Base-by-base conservation (phyloP, 2,888 invertebrate genomes). In the Apamea anceps region DNA sequence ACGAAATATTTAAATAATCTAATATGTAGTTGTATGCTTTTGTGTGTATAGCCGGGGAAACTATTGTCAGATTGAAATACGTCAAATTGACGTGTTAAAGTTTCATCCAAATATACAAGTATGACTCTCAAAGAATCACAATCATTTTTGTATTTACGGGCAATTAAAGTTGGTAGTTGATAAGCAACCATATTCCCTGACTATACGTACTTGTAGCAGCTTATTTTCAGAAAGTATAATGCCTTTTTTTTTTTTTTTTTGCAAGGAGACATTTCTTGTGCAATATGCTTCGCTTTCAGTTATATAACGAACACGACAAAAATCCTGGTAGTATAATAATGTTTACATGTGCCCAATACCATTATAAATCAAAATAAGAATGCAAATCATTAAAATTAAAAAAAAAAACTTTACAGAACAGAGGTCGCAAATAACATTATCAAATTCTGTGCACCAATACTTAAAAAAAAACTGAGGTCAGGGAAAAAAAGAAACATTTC, bases 401-500 rank as follows among this genome's bases (percentile, higher is more conserved):
- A 32, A n/a, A 82, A 51, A 4, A 72, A 42, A 82, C 65, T 73
- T 66, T 28, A 54, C 25, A 75, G 10, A n/a, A 65, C 28, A 54
- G 54, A 75, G 72, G 65, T 37, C 10, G 73, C n/a, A 13, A 21
- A 32, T 18, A 51, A 10, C 32, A 28, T 18, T 32, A 48, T 63
- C 4, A 13, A 18, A 62, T 5, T 13, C 21, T 25, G 15, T 7
- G 8, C 4, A 62, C 15, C 28, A 25, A 62, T 6, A 48, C n/a
- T 32, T 1, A 0, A 37, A 37, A 18, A 42, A 66, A 32, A 28
- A 28, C 48, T 13, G 2, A 25, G 2, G 37, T 18, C 6, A 0
- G 37, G 32, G 32, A 13, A 48, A n/a, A 13, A 75, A 81, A 70
- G 75, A 75, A 75, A 65, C 57, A 75, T 57, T 74, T 68, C 8